Percentiles rank a stretch among this genome's conserved stretches.
These are phyloP conservation scores for Agelastica alni DNA, from an alignment of 2,888 invertebrate genomes.

Conservation along the genomic window DNA sequence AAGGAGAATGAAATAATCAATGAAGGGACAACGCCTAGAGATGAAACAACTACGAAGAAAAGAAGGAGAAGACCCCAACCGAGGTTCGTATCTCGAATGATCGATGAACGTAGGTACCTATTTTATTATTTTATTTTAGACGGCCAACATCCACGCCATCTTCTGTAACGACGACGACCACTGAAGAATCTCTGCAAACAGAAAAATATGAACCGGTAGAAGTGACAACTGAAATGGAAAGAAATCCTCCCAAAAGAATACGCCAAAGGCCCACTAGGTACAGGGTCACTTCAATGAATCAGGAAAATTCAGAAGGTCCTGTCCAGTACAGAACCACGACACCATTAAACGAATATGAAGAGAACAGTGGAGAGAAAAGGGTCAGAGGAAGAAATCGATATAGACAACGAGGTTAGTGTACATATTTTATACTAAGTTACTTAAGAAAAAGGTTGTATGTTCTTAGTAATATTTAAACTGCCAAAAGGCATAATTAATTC, in stretches of 20 bases:
- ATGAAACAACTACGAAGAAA: slow-evolving; percentile 26
- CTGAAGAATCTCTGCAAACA: slow-evolving; percentile 15
- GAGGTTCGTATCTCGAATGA: slow-evolving; percentile 1
- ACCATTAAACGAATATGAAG: slow-evolving; percentile 20
- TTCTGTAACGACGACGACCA: slow-evolving; percentile 31
- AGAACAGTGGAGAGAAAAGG: slow-evolving; percentile 21
- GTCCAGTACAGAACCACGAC: slow-evolving; percentile 27
- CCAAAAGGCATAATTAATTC: no score
- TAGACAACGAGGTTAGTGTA: slow-evolving; percentile 30
- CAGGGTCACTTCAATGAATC: slow-evolving; percentile 29
- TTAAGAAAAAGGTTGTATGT: no score
- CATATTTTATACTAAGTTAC: neutral
- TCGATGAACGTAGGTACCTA: no score
- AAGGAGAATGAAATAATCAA: slow-evolving; percentile 40
- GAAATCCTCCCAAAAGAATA: slow-evolving; percentile 9
- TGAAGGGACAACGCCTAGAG: slow-evolving; percentile 41
- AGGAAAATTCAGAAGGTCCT: slow-evolving; percentile 17
- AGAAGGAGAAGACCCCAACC: slow-evolving; percentile 38
- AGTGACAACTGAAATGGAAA: neutral
- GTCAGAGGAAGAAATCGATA: slow-evolving; percentile 27
- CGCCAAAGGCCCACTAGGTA: slow-evolving; percentile 23
- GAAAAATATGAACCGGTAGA: slow-evolving; percentile 42
- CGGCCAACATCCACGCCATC: slow-evolving; percentile 36
- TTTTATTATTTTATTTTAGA: no score
- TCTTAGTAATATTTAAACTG: no score